Evolutionary conservation across 2,113 vertebrate species (phyloP).

Genomic region (Penelope pileata): DNA sequence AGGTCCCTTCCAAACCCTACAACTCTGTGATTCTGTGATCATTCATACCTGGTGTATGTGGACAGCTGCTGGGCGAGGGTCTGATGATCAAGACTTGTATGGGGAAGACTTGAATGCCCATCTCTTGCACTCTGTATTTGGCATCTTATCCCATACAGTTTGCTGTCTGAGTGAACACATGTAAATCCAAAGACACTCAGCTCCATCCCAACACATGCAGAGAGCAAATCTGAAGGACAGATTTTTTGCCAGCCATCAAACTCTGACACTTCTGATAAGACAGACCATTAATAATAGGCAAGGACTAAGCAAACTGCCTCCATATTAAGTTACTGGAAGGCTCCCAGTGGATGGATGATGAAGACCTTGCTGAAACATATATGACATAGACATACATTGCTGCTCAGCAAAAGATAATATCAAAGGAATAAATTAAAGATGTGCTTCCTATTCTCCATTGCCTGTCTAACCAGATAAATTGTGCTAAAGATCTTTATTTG

Average conservation of each 20-base stretch:
- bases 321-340: background rate
- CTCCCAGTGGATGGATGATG: background rate
- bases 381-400: background rate
- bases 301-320: background rate
- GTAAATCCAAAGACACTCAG: background rate
- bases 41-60: accelerated
- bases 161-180: background rate
- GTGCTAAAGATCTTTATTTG: background rate
- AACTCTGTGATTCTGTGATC: too few relatives aligned
- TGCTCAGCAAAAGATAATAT: background rate
- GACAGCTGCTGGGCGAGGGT: background rate
- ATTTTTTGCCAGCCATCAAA: background rate
- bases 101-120: background rate
- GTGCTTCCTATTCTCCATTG: background rate
- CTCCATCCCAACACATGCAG: background rate
- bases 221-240: background rate
- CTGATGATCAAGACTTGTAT: background rate
- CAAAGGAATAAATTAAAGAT: conserved; percentile 5
- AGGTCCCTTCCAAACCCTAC: too few relatives aligned
- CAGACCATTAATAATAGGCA: background rate
- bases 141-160: background rate
- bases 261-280: background rate
- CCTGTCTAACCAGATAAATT: background rate
- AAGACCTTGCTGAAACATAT: background rate
- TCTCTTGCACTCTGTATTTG: background rate